phyloP scores from a whole-genome alignment of 2,888 invertebrate species.

The Mythimna albipuncta region DNA sequence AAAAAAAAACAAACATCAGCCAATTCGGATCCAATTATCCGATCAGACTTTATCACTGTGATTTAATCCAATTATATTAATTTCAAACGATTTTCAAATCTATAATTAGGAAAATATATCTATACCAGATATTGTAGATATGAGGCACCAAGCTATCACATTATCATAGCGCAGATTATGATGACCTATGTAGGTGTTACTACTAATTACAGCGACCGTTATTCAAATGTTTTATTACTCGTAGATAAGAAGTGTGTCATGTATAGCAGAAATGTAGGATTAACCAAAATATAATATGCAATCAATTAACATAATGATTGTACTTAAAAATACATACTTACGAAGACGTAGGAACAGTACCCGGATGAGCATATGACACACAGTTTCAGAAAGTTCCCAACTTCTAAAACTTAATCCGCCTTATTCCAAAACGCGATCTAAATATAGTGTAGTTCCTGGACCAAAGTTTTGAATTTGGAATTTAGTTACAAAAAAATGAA shows the following conservation, averaged over 20 bases:
- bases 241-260: conserved; percentile 26
- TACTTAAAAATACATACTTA: not conserved
- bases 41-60: not conserved
- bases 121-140: conserved; percentile 8
- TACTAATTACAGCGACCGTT: conserved; percentile 2
- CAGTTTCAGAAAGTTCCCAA: not conserved
- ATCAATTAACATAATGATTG: conserved; percentile 23
- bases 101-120: not conserved
- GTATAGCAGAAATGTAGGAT: not conserved
- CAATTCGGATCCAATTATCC: not conserved
- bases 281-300: not conserved
- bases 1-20: no score
- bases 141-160: not conserved
- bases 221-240: conserved; percentile 20
- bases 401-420: not conserved
- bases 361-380: not conserved
- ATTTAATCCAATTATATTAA: not conserved
- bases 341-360: not conserved
- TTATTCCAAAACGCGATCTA: no score
- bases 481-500: no score
- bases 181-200: not conserved
- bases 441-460: no score
- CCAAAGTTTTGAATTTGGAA: no score
- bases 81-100: conserved; percentile 1
- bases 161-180: conserved; percentile 17